A percentile compares a stretch with the other conserved stretches of the same genome.
Evolutionary conservation across 1,140 invertebrate species (phyloP).

Genomic region (Magallana ariakensis): DNA sequence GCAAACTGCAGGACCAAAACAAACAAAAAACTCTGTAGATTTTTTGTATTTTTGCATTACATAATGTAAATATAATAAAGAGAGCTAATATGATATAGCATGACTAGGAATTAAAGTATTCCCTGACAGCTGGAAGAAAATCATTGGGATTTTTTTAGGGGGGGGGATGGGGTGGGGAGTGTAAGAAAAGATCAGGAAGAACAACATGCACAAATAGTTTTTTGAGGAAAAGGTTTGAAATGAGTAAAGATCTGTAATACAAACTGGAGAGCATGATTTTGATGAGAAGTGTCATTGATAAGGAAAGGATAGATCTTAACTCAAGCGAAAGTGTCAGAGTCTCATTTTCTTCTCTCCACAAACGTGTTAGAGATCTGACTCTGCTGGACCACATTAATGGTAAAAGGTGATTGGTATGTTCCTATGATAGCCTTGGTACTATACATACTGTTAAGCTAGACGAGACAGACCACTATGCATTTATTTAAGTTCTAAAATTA

Average conservation of each 20-base stretch:
- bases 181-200: constrained; percentile 3
- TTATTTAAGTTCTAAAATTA: too few species aligned
- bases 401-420: too few species aligned
- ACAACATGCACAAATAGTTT: neutral
- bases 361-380: neutral
- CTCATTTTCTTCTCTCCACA: neutral
- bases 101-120: neutral
- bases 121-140: neutral
- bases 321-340: constrained; percentile 1
- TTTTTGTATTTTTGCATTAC: constrained; percentile 13
- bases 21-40: constrained; percentile 8
- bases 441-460: too few species aligned
- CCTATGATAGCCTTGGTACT: too few species aligned
- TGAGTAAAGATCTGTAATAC: neutral
- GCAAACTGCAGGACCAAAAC: neutral
- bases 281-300: constrained; percentile 36
- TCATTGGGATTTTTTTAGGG: neutral
- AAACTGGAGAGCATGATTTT: constrained; percentile 3
- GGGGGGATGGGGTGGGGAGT: neutral
- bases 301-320: constrained; percentile 25
- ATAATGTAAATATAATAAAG: neutral
- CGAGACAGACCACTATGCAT: too few species aligned
- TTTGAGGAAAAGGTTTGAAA: neutral
- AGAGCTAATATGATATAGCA: too few species aligned
- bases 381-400: neutral